These are phyloP conservation scores for Rhynchomys soricoides DNA, from an alignment of 2,113 vertebrate genomes.

Conservation along the genomic window DNA sequence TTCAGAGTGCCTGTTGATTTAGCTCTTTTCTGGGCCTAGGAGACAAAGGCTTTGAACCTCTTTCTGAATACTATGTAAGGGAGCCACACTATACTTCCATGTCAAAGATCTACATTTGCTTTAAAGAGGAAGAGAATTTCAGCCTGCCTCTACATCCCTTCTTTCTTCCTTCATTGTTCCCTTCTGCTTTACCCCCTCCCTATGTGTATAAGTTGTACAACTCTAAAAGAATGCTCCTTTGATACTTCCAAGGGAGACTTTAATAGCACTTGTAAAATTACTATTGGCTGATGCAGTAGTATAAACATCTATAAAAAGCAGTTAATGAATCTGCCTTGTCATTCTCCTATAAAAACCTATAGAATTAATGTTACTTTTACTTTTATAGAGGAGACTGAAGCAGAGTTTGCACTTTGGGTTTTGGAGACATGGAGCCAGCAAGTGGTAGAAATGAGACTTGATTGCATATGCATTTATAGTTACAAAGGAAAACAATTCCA, in stretches of 20 bases:
- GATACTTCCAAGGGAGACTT: background rate
- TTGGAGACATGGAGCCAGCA: background rate
- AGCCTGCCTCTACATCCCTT: background rate
- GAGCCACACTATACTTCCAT: background rate
- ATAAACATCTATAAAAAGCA: background rate
- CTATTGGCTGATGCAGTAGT: background rate
- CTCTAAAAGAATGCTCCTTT: constrained; percentile 19
- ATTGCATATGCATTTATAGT: background rate
- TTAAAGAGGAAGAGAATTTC: constrained; percentile 66
- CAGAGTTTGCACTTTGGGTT: background rate
- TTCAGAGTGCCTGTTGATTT: background rate
- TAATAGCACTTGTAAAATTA: background rate
- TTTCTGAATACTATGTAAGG: background rate
- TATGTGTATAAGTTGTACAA: background rate
- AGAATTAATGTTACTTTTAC: background rate
- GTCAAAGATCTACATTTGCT: constrained; percentile 33
- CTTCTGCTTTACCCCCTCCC: background rate
- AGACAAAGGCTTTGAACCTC: background rate
- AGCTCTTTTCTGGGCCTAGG: background rate
- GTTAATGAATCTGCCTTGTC: background rate
- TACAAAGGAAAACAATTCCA: background rate
- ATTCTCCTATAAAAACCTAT: background rate
- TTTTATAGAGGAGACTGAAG: background rate
- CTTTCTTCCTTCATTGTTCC: background rate
- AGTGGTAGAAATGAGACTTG: background rate